A percentile compares a stretch with the other conserved stretches of the same genome.
These are phyloP conservation scores for Protophormia terraenovae DNA, from an alignment of 2,888 invertebrate species.

Conservation along the genomic window DNA sequence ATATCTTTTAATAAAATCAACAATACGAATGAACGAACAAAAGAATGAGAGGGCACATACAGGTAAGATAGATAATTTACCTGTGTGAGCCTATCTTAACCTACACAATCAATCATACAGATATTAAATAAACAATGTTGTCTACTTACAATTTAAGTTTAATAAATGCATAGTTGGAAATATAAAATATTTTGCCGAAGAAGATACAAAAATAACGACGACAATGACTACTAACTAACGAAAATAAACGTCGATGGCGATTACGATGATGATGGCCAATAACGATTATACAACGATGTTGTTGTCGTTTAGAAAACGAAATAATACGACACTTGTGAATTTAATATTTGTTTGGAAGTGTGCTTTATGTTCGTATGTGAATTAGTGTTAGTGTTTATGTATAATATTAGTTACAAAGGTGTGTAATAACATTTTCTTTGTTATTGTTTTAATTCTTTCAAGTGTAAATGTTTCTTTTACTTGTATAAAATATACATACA, in stretches of 20 bases:
- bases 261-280: neutral
- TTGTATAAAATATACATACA: neutral
- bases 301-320: slow-evolving; percentile 20
- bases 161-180: neutral
- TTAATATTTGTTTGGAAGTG: neutral
- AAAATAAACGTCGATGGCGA: neutral
- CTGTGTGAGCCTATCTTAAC: neutral
- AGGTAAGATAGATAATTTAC: neutral
- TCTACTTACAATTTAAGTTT: neutral
- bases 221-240: too few relatives aligned
- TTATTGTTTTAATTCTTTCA: slow-evolving; percentile 40
- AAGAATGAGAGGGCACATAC: neutral
- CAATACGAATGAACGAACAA: neutral
- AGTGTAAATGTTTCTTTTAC: slow-evolving; percentile 33
- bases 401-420: neutral
- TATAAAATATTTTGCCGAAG: slow-evolving; percentile 5
- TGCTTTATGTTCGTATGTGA: neutral
- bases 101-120: too few relatives aligned
- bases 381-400: neutral
- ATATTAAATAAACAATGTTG: slow-evolving; percentile 4
- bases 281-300: neutral
- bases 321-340: slow-evolving; percentile 33
- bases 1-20: neutral
- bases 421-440: neutral
- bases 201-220: slow-evolving; percentile 15